Percentiles rank a stretch among this genome's conserved stretches.
Evolutionary conservation across 2,113 vertebrate genomes (phyloP).

Genomic region (Varanus salvator): DNA sequence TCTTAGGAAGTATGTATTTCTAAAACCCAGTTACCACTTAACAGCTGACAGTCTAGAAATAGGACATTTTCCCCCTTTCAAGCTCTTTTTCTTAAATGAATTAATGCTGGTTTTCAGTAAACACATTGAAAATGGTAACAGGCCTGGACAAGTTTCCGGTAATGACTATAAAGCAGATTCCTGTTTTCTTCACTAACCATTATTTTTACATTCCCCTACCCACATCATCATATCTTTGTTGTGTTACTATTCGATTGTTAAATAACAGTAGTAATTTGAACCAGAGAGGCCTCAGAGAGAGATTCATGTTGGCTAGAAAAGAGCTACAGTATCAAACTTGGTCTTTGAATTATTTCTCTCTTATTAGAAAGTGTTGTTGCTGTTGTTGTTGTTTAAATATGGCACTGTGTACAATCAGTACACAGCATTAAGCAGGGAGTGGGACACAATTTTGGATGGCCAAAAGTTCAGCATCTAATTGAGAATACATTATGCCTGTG

Average conservation of each 20-base stretch:
- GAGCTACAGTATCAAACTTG: neutral
- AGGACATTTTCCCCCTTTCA: constrained; percentile 25
- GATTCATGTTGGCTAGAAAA: neutral
- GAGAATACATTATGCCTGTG: neutral
- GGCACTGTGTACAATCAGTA: neutral
- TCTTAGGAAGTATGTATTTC: neutral
- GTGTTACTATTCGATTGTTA: neutral
- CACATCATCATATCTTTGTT: constrained; percentile 14
- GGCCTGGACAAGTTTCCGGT: constrained; percentile 54
- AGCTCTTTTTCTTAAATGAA: constrained; percentile 22
- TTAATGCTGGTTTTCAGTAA: constrained; percentile 50
- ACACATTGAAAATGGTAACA: constrained; percentile 34
- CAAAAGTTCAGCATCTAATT: neutral
- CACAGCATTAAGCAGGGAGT: neutral
- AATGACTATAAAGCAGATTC: constrained; percentile 55
- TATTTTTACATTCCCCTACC: constrained; percentile 42
- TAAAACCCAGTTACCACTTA: constrained; percentile 28
- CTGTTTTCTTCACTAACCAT: constrained; percentile 42
- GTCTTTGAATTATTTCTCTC: neutral
- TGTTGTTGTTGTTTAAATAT: neutral
- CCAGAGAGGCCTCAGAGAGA: constrained; percentile 1
- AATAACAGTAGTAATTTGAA: constrained; percentile 33
- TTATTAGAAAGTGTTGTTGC: neutral
- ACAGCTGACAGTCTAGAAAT: neutral
- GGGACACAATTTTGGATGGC: neutral